Evolutionary conservation across 2,797 vertebrate genomes (phyloP).

Genomic region (Cuculus canorus): DNA sequence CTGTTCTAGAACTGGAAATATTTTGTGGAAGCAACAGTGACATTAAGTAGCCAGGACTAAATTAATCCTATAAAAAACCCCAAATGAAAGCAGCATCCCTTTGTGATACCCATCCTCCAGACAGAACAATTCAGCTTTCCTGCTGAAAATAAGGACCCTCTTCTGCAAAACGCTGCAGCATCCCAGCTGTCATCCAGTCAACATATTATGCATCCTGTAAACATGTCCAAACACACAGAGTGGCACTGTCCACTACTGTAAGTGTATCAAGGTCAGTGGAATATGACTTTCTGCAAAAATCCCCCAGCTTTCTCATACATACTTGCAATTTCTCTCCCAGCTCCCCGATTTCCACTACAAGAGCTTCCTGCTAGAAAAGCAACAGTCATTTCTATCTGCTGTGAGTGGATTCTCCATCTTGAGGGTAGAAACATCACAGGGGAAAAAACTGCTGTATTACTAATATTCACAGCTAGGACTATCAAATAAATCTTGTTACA

Average conservation of each 20-base stretch:
- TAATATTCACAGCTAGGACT: neutral
- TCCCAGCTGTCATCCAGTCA: neutral
- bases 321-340: neutral
- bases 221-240: neutral
- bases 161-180: neutral
- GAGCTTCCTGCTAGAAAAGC: neutral
- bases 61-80: neutral
- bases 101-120: neutral
- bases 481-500: neutral
- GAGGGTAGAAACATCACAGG: neutral
- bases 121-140: neutral
- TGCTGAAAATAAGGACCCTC: neutral
- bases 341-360: neutral
- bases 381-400: neutral
- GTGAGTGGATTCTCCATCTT: neutral
- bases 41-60: neutral
- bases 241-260: neutral
- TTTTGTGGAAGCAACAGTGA: neutral
- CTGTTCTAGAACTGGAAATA: neutral
- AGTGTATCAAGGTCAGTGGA: neutral
- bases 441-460: neutral
- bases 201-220: neutral
- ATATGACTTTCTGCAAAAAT: neutral
- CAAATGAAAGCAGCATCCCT: neutral
- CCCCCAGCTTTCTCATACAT: neutral